Evolutionary conservation across 2,888 invertebrate species (phyloP), one percentile per base, ranked within the genome.

Genomic region (Macaria notata): DNA sequence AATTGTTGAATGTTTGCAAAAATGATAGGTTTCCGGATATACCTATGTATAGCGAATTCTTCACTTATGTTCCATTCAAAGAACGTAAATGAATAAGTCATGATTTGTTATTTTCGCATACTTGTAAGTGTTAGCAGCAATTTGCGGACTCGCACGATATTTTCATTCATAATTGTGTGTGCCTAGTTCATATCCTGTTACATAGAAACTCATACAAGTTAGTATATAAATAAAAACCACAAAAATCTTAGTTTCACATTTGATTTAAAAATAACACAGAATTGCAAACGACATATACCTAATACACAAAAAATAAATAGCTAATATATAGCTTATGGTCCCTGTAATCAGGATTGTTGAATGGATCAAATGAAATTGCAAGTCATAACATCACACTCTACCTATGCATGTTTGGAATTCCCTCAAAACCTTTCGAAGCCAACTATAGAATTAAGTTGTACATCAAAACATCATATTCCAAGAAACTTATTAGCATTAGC

Each of bases 81-180:
- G 41, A 50, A 47, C 39, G 8, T 54, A n/a, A 59, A 62, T 62
- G 49, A 61, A 66, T 60, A 62, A 61, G 59, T 63, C 66, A 66
- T 62, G 58, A 54, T 44, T 56, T 61, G 54, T 49, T 46, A 48
- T 45, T 47, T 41, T 41, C 41, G 41, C 41, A 41, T 41, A 41
- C n/a, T 36, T 36, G 33, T 36, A 36, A 36, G 7, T 36, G 7
- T 36, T 56, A 19, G 46, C 50, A 51, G 49, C 59, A 36, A 46
- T 54, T 36, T 46, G 43, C 36, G 45, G 44, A 42, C n/a, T 42
- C 29, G 8, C 38, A 33, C 31, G 31, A 36, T 41, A 36, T 45
- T 55, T 30, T 55, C 38, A 55, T 43, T 49, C 31, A 47, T 8
- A 49, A 46, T 41, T 41, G 9, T 5, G n/a, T 41, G 4, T 41